Evolutionary conservation across 1,140 invertebrate genomes (phyloP).

Genomic region (Penaeus indicus): DNA sequence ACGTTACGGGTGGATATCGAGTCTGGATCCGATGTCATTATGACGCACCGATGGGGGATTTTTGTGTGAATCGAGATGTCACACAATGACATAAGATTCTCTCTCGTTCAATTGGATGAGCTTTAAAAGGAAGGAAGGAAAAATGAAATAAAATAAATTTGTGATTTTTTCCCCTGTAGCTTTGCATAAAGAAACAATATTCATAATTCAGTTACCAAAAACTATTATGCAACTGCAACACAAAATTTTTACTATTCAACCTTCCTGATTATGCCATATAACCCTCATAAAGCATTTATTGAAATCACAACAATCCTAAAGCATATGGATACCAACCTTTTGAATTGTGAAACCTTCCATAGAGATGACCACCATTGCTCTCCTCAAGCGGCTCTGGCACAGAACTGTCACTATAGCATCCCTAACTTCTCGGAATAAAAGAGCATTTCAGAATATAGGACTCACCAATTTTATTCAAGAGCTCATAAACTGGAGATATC

Average conservation of each 20-base stretch:
- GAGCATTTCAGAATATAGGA: too few relatives aligned
- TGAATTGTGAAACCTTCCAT: conserved; percentile 15
- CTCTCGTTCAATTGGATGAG: conserved; percentile 4
- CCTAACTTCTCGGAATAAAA: conserved; percentile 4
- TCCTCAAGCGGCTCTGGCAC: conserved; percentile 18
- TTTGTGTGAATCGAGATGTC: background rate
- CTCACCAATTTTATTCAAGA: too few relatives aligned
- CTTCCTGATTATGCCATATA: background rate
- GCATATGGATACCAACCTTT: background rate
- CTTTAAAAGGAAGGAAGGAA: background rate
- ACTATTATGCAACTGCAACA: background rate
- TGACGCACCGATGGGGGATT: conserved; percentile 18
- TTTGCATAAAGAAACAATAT: background rate
- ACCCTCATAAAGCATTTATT: background rate
- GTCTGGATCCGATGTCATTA: background rate
- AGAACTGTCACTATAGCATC: conserved; percentile 8
- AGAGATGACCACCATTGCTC: background rate
- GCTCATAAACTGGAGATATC: too few relatives aligned
- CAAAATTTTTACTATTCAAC: too few relatives aligned
- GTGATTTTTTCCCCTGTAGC: background rate
- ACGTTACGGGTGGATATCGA: background rate
- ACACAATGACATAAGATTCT: conserved; percentile 33
- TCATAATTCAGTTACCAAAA: background rate
- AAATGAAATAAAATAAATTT: conserved; percentile 2
- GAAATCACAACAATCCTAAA: background rate